Evolutionary conservation across 2,113 vertebrate species (phyloP).

Genomic region (Anhinga anhinga): DNA sequence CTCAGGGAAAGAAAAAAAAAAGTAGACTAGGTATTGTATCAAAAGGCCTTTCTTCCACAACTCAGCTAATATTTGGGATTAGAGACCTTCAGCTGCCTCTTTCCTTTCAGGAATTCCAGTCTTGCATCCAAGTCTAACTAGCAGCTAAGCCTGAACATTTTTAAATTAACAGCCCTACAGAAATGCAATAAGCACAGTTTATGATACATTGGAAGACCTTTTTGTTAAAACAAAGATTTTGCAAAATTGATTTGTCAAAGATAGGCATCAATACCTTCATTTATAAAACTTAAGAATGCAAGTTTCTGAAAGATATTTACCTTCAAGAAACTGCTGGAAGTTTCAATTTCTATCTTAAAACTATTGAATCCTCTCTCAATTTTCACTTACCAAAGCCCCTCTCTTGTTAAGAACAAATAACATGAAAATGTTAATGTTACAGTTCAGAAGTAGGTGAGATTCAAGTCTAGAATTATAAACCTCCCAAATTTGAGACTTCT

Average conservation of each 20-base stretch:
- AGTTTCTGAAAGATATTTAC: not conserved
- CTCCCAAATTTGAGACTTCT: not conserved
- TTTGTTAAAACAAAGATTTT: not conserved
- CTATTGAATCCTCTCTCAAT: not conserved
- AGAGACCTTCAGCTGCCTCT: not conserved
- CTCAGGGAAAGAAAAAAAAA: not conserved
- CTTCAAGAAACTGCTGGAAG: not conserved
- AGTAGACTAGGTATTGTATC: not conserved
- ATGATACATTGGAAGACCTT: not conserved
- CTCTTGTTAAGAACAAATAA: not conserved
- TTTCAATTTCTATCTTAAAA: not conserved
- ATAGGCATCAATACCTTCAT: not conserved
- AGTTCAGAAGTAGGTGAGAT: not conserved
- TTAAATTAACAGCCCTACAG: not conserved
- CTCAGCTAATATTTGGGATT: not conserved
- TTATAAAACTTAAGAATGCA: not conserved
- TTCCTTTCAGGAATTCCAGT: not conserved
- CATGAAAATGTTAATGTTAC: not conserved
- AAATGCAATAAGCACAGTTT: not conserved
- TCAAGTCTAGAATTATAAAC: not conserved
- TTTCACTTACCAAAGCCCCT: not conserved
- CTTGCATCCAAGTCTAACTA: not conserved
- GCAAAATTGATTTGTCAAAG: not conserved
- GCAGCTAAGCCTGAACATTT: not conserved
- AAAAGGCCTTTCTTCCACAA: not conserved